These are phyloP conservation scores for Tympanoctomys barrerae DNA, from an alignment of 2,797 vertebrate genomes.

Conservation along the genomic window DNA sequence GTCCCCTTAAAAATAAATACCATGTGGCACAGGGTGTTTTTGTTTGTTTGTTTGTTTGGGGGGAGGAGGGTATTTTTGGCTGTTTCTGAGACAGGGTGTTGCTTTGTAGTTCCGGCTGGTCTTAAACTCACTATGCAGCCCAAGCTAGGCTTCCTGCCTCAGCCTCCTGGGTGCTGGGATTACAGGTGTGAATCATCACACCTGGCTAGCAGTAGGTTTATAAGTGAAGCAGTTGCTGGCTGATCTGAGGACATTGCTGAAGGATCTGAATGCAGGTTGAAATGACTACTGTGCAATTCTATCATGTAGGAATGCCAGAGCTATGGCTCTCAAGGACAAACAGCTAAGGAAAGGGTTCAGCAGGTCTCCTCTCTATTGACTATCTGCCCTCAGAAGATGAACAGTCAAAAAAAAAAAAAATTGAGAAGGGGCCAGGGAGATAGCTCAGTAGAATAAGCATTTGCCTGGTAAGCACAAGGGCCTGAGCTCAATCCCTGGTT, in stretches of 20 bases:
- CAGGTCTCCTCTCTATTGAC: background rate
- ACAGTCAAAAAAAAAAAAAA: too few species aligned
- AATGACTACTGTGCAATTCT: background rate
- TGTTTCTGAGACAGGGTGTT: background rate
- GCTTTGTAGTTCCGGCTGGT: background rate
- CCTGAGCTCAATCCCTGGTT: too few species aligned
- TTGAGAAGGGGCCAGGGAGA: too few species aligned
- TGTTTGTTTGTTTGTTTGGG: too few species aligned
- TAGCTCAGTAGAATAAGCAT: too few species aligned
- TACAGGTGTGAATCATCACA: background rate
- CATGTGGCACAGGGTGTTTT: too few species aligned
- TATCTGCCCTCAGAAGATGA: background rate
- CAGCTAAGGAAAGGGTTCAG: background rate
- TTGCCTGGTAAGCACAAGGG: too few species aligned
- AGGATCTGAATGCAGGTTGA: background rate
- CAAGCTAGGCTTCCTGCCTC: too few species aligned
- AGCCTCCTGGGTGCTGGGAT: too few species aligned
- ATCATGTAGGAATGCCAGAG: background rate
- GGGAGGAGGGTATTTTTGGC: background rate
- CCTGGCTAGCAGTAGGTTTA: background rate
- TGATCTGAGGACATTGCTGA: background rate
- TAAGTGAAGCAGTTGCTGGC: background rate
- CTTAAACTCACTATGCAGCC: too few species aligned
- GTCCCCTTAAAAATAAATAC: conserved; percentile 30
- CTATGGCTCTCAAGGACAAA: background rate